These are phyloP conservation scores for Eristalis pertinax DNA, from an alignment of 2,888 invertebrate genomes.

Conservation along the genomic window DNA sequence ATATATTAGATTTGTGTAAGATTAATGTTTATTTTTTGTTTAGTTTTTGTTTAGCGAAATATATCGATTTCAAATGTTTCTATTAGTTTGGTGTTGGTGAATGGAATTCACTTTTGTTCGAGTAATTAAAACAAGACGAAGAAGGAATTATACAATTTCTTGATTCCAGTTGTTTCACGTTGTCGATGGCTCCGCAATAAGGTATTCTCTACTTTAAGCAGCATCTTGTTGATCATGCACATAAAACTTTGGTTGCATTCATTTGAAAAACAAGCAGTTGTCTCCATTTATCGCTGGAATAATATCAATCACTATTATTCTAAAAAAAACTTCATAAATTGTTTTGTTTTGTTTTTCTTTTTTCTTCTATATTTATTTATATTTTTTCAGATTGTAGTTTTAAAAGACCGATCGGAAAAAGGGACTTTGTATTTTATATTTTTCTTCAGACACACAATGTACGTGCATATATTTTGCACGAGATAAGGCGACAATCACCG, in stretches of 20 bases:
- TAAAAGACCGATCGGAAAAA: background rate
- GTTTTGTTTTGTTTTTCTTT: constrained; percentile 2
- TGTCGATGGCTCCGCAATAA: constrained; percentile 91
- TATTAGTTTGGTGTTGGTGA: constrained; percentile 19
- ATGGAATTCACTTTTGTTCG: constrained; percentile 25
- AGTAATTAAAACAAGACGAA: constrained; percentile 90
- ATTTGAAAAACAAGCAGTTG: constrained; percentile 78
- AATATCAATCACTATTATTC: constrained; percentile 58
- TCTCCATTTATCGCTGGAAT: constrained; percentile 79
- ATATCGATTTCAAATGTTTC: constrained; percentile 2
- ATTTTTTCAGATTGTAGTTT: constrained; percentile 17
- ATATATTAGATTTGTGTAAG: constrained; percentile 5
- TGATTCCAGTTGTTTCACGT: constrained; percentile 91
- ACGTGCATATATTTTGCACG: background rate
- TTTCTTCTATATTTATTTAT: background rate
- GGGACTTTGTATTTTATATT: background rate
- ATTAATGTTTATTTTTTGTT: constrained; percentile 59
- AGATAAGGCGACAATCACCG: constrained; percentile 41
- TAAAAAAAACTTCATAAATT: constrained; percentile 73
- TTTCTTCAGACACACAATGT: background rate
- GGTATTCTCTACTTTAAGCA: constrained; percentile 87
- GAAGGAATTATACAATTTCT: constrained; percentile 93
- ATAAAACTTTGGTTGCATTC: constrained; percentile 80
- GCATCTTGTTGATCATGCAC: constrained; percentile 84
- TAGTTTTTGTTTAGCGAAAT: constrained; percentile 10